phyloP scores from a whole-genome alignment of 2,113 vertebrate species.

The Glareola pratincola region DNA sequence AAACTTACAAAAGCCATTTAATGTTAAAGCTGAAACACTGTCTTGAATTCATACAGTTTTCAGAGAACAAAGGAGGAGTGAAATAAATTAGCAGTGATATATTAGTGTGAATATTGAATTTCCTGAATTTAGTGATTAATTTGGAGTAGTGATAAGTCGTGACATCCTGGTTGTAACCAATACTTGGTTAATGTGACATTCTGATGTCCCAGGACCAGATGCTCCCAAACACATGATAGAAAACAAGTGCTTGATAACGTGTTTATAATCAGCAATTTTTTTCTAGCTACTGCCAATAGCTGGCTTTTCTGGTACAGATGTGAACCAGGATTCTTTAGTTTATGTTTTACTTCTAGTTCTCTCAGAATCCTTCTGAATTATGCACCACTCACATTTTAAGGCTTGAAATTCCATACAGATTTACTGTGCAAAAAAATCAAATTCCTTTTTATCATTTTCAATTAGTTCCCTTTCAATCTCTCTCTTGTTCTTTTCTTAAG shows the following conservation, averaged over 20 bases:
- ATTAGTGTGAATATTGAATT: neutral
- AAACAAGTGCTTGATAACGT: neutral
- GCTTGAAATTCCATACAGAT: neutral
- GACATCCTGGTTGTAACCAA: neutral
- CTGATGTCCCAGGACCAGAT: neutral
- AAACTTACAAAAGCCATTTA: conserved; percentile 32
- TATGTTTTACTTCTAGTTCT: neutral
- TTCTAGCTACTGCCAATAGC: neutral
- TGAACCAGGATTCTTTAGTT: neutral
- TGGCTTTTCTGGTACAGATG: neutral
- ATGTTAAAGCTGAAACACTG: conserved; percentile 11
- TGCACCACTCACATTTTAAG: neutral
- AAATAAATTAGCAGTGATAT: conserved; percentile 2
- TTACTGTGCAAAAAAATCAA: neutral
- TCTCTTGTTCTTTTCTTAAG: neutral
- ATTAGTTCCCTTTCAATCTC: neutral
- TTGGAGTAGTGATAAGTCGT: rapidly evolving
- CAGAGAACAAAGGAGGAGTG: neutral
- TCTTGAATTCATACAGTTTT: neutral
- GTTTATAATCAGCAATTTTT: neutral
- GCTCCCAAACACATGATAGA: neutral
- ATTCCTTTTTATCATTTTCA: neutral
- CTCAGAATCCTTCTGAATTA: neutral
- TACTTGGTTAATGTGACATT: neutral
- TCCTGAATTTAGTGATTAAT: neutral